These are phyloP conservation scores for Enteromius trimaculatus DNA, from an alignment of 2,797 vertebrate genomes.

Conservation along the genomic window DNA sequence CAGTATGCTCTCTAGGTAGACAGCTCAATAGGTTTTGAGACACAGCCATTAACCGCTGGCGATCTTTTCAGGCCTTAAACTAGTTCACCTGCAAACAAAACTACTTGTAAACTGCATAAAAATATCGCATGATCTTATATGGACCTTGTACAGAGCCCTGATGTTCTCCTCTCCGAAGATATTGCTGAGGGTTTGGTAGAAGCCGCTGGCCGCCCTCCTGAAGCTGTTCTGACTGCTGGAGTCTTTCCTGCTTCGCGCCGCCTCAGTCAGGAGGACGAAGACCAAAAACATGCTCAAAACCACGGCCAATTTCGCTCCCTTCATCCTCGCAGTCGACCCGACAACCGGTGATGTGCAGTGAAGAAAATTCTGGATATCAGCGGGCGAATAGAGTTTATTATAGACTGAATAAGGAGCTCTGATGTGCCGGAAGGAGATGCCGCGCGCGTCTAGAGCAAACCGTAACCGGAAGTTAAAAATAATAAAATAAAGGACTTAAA, in stretches of 20 bases:
- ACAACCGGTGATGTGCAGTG: background rate
- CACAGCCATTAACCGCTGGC: background rate
- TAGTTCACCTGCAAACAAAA: background rate
- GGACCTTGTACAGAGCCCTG: conserved; percentile 87
- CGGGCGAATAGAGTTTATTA: background rate
- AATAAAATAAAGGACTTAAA: conserved; percentile 11
- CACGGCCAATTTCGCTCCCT: conserved; percentile 61
- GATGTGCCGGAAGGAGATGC: conserved; percentile 17
- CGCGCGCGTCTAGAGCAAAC: background rate
- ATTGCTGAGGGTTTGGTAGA: conserved; percentile 89
- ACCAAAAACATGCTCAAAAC: conserved; percentile 70
- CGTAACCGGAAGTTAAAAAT: background rate
- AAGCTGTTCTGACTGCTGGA: conserved; percentile 87
- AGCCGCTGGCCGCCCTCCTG: conserved; percentile 82
- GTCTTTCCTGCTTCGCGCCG: conserved; percentile 80
- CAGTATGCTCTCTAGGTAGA: background rate
- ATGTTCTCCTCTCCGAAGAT: conserved; percentile 95
- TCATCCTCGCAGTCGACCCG: conserved; percentile 64
- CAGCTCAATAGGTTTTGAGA: background rate
- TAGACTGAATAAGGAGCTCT: background rate
- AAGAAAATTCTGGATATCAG: background rate
- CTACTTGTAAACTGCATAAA: background rate
- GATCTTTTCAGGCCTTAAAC: background rate
- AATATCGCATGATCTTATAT: background rate
- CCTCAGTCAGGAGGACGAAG: conserved; percentile 70